Evolutionary conservation across 2,888 invertebrate species (phyloP).

Genomic region (Synanthedon myopaeformis): DNA sequence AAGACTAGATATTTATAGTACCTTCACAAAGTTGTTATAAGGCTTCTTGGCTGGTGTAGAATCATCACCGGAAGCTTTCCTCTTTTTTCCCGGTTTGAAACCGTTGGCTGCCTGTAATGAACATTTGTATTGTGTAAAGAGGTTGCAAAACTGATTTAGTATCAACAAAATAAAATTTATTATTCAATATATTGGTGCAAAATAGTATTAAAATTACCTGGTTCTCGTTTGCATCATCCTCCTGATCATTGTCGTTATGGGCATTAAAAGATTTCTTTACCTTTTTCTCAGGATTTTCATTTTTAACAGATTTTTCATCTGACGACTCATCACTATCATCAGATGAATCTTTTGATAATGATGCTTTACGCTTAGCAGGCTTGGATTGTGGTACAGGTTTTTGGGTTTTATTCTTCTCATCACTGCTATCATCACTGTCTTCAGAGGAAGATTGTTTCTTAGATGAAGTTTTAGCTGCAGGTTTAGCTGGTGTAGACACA

Average conservation of each 20-base stretch:
- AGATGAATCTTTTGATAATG: conserved; percentile 8
- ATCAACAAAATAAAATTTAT: too few relatives aligned
- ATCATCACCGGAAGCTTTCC: conserved; percentile 51
- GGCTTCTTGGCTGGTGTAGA: conserved; percentile 63
- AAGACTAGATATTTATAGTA: conserved; percentile 19
- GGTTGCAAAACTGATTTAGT: too few relatives aligned
- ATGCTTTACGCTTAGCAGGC: conserved; percentile 14
- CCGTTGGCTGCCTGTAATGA: conserved; percentile 16
- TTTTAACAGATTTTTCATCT: conserved; percentile 16
- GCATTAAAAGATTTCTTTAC: too few relatives aligned
- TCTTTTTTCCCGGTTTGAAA: conserved; percentile 43
- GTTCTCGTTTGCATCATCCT: neutral
- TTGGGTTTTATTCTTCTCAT: conserved; percentile 27
- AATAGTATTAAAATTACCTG: neutral
- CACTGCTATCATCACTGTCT: conserved; percentile 37
- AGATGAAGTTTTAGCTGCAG: conserved; percentile 21
- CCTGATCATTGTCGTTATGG: too few relatives aligned
- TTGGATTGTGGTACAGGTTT: conserved; percentile 11
- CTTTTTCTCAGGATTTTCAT: too few relatives aligned
- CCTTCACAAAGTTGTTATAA: conserved; percentile 80
- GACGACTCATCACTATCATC: conserved; percentile 24
- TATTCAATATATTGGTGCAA: too few relatives aligned
- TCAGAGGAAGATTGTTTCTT: conserved; percentile 34
- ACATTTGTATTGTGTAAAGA: too few relatives aligned
- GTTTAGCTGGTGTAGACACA: conserved; percentile 15